phyloP scores from a whole-genome alignment of 1,140 invertebrate genomes.

The Yoshiicerus persimilis region DNA sequence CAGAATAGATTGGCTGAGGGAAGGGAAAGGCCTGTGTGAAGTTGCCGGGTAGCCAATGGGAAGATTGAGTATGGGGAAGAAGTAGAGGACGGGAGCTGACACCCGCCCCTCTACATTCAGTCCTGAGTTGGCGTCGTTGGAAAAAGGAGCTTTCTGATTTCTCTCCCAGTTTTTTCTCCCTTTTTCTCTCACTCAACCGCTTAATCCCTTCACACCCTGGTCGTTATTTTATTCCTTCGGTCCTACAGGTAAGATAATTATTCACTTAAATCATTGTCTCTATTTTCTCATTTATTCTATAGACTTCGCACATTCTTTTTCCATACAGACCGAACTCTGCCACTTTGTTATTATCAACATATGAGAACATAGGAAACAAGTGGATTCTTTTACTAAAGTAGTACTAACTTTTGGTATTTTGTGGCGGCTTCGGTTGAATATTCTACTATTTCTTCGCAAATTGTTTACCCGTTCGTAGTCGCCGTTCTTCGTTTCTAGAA shows the following conservation, averaged over 20 bases:
- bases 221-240: conserved; percentile 24
- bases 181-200: conserved; percentile 38
- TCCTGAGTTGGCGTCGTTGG: conserved; percentile 37
- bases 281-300: background rate
- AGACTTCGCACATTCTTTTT: background rate
- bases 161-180: conserved; percentile 39
- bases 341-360: background rate
- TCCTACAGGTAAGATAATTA: conserved; percentile 30
- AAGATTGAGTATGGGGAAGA: background rate
- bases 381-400: background rate
- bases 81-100: background rate
- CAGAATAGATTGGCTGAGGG: background rate
- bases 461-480: background rate
- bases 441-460: background rate
- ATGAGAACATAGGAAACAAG: conserved; percentile 8
- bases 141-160: conserved; percentile 28
- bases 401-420: background rate
- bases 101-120: conserved; percentile 11
- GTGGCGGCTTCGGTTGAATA: background rate
- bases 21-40: background rate
- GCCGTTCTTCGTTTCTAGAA: background rate
- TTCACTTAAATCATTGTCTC: background rate
- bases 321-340: background rate
- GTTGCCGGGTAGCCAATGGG: background rate
- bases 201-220: conserved; percentile 22